A percentile compares a stretch with the other conserved stretches of the same genome.
Evolutionary conservation across 2,888 invertebrate species (phyloP).

Genomic region (Tortrix viridana): DNA sequence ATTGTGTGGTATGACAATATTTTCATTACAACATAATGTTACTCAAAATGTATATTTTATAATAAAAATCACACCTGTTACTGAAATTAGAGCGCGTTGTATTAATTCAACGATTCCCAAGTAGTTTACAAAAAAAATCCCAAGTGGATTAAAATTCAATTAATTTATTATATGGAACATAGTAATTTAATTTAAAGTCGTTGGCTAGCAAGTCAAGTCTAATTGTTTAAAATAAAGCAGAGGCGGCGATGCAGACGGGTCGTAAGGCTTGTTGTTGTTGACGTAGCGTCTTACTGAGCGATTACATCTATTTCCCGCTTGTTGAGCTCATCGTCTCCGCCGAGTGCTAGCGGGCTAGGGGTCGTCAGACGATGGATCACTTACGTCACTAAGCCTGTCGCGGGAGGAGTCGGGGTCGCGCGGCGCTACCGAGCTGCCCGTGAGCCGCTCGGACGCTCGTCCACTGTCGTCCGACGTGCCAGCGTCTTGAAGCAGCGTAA

Average conservation of each 20-base stretch:
- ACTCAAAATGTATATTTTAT: background rate
- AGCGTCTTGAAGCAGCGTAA: conserved; percentile 90
- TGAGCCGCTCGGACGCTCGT: conserved; percentile 91
- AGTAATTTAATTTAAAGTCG: too few relatives aligned
- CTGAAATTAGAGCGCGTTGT: conserved; percentile 10
- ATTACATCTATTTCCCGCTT: conserved; percentile 19
- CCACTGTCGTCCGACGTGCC: conserved; percentile 94
- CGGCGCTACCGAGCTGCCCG: conserved; percentile 89
- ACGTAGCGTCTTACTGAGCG: background rate
- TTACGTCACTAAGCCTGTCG: conserved; percentile 94
- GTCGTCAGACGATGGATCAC: conserved; percentile 62
- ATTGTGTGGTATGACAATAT: background rate
- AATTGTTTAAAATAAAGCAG: background rate
- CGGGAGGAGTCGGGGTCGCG: conserved; percentile 92
- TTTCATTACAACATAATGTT: too few relatives aligned
- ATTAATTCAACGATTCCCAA: conserved; percentile 31
- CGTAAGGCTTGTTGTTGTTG: background rate
- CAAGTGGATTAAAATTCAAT: background rate
- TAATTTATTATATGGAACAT: background rate
- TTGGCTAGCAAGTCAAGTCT: background rate
- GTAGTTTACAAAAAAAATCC: conserved; percentile 6
- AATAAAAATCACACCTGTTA: background rate
- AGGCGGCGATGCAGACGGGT: conserved; percentile 3
- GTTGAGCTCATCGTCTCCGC: conserved; percentile 36
- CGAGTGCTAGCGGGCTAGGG: conserved; percentile 34